Evolutionary conservation across 2,113 vertebrate species (phyloP).

Genomic region (Origma solitaria): DNA sequence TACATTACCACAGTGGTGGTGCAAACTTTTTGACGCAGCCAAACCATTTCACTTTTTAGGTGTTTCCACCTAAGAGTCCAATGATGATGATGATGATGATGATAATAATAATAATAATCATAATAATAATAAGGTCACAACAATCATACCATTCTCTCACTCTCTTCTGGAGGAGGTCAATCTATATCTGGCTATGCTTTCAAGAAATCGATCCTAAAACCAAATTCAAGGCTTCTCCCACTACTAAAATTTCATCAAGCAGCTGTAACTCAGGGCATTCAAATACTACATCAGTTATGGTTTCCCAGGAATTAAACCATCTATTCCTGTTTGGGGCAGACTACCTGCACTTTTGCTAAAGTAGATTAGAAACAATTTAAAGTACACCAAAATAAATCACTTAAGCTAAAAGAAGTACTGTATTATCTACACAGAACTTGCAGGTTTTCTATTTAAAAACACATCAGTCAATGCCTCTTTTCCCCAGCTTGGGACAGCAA

Average conservation of each 20-base stretch:
- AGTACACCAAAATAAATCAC: neutral
- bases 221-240: rapidly evolving
- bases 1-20: neutral
- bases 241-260: neutral
- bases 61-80: neutral
- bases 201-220: neutral
- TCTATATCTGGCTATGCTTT: neutral
- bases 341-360: neutral
- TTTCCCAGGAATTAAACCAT: neutral
- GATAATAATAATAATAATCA: neutral
- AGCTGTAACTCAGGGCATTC: neutral
- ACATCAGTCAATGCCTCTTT: neutral
- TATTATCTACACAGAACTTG: neutral
- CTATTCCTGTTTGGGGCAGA: neutral
- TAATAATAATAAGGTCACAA: neutral
- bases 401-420: neutral
- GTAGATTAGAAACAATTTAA: neutral
- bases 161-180: neutral
- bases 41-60: neutral
- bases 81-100: neutral
- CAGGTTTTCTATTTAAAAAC: neutral
- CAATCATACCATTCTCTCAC: neutral
- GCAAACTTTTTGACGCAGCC: neutral
- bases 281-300: neutral
- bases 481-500: neutral